Base-by-base conservation (phyloP, 2,113 vertebrate genomes). In the Oxyura jamaicensis region DNA sequence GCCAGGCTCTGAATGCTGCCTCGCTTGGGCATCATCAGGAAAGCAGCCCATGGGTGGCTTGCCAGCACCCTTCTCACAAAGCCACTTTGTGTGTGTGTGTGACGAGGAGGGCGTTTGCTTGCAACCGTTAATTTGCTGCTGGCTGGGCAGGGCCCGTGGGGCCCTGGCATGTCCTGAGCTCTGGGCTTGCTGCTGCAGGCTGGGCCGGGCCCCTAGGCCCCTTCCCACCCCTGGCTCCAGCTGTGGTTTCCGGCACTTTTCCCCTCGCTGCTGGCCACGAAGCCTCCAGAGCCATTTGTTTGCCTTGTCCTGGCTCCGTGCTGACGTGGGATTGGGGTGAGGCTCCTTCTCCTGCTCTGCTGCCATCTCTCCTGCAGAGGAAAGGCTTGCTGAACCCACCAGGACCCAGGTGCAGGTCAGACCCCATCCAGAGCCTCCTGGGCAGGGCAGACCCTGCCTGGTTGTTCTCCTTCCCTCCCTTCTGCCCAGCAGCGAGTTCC, bases 101-200 rank as follows among this genome's bases (percentile, higher is more conserved):
- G 67, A 68, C 0, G 3, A 44, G 78, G 50, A 11, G 2, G 83
- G 65, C 5, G 23, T 85, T 95, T 62, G 52, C 88, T 96, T 2
- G 0, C 41, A 96, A 79, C 91, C 58, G 56, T 73, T 91, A 91
- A 94, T 96, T 96, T 96, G 58, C 58, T 90, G 90, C n/a, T 1
- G 31, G 42, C 67, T 67, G 94, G 91, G 73, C 73, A 87, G 93
- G 84, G 77, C 65, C 3, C 7, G 7, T 35, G 60, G 35, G 73
- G 86, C 87, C 58, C 72, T 6, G 13, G 83, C 79, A 25, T 65
- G 48, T 93, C 52, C 67, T 0, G 4, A 18, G 91, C 79, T 78
- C 66, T 39, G 55, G 62, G 91, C 73, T 41, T 81, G 76, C 83
- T 55, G 11, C 2, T 53, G 59, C 72, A 0, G n/a, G 60, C 50